A percentile compares a stretch with the other conserved stretches of the same genome.
phyloP scores from a whole-genome alignment of 1,140 invertebrate species.

The Venturia canescens region DNA sequence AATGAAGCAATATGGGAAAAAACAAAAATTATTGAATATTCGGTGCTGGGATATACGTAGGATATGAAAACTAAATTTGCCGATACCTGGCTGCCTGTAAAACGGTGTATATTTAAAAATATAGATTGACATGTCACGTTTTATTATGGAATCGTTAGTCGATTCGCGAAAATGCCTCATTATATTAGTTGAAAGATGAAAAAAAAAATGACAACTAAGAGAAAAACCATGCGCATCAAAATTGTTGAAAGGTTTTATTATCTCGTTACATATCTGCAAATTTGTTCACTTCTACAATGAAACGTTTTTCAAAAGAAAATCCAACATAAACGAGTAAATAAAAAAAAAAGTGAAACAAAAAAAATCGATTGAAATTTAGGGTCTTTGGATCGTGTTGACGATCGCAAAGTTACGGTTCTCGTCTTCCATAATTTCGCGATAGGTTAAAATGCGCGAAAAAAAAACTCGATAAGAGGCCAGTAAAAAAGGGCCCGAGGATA shows the following conservation, averaged over 20 bases:
- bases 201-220: background rate
- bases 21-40: background rate
- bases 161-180: background rate
- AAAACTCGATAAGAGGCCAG: background rate
- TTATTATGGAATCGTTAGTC: background rate
- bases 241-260: background rate
- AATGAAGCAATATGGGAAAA: background rate
- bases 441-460: background rate
- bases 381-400: background rate
- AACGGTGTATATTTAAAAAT: background rate
- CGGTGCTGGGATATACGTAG: background rate
- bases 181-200: background rate
- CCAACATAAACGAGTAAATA: no score
- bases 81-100: background rate
- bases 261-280: background rate
- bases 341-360: background rate
- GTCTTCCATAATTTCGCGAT: slow-evolving; percentile 1
- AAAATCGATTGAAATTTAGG: background rate
- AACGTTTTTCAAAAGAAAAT: background rate
- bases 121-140: background rate
- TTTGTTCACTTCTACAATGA: background rate
- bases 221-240: no score
- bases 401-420: background rate
- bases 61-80: background rate
- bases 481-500: background rate